A percentile compares a stretch with the other conserved stretches of the same genome.
phyloP scores from a whole-genome alignment of 92 coral and sea anemone species.

The Micromussa lordhowensis region DNA sequence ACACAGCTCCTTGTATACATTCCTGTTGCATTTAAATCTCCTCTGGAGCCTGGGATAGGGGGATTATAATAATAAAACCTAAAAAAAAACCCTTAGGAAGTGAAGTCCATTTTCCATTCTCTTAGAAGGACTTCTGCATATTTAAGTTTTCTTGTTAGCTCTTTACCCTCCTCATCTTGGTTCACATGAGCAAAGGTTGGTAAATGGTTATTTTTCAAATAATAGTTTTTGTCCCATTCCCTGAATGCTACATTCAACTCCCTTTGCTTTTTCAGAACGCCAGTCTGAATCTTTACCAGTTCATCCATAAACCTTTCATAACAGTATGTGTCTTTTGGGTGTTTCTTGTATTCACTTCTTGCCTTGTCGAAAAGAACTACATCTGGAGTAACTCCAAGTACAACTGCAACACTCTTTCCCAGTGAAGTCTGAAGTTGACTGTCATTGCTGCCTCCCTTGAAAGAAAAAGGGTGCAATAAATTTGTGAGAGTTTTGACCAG shows the following conservation, averaged over 20 bases:
- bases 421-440: slow-evolving; percentile 50
- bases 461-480: no score
- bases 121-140: slow-evolving; percentile 59
- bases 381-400: slow-evolving; percentile 50
- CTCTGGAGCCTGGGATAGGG: neutral
- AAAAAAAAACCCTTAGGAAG: no score
- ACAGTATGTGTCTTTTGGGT: slow-evolving; percentile 9
- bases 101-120: slow-evolving; percentile 54
- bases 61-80: no score
- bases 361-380: slow-evolving; percentile 46
- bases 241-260: slow-evolving; percentile 34
- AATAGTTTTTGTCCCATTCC: slow-evolving; percentile 73
- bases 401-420: slow-evolving; percentile 64
- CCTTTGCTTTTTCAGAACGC: slow-evolving; percentile 46
- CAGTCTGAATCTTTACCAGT: slow-evolving; percentile 54
- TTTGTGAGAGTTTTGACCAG: no score
- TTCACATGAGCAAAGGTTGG: slow-evolving; percentile 67
- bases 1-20: no score
- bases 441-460: no score
- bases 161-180: slow-evolving; percentile 51
- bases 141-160: slow-evolving; percentile 47
- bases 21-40: no score
- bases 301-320: slow-evolving; percentile 37
- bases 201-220: slow-evolving; percentile 42
- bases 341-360: slow-evolving; percentile 43